Evolutionary conservation across 2,888 invertebrate genomes (phyloP).

Genomic region (Ochlodes sylvanus): DNA sequence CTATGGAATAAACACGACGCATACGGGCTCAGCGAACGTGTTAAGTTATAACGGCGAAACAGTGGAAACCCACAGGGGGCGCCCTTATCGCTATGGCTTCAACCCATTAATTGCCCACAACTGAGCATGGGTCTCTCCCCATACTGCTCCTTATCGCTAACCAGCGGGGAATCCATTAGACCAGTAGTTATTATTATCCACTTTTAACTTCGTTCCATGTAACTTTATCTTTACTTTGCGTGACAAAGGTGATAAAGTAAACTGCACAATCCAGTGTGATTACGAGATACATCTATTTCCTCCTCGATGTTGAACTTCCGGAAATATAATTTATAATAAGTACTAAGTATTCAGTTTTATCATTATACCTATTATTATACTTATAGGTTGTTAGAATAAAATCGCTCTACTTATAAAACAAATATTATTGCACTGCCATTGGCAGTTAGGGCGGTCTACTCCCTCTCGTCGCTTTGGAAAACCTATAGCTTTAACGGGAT

Average conservation of each 20-base stretch:
- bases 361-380: no score
- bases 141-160: not conserved
- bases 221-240: constrained; percentile 12
- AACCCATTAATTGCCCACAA: no score
- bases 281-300: constrained; percentile 10
- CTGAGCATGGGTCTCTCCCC: no score
- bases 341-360: no score
- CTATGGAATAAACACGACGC: no score
- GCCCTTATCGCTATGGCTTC: not conserved
- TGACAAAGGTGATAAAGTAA: constrained; percentile 16
- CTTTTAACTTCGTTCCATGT: not conserved
- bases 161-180: not conserved
- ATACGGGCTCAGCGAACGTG: no score
- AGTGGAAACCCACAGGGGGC: not conserved
- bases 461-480: no score
- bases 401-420: no score
- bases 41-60: not conserved
- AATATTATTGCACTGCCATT: no score
- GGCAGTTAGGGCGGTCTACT: no score
- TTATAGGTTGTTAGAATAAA: no score
- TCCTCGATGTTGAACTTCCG: constrained; percentile 8
- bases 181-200: not conserved
- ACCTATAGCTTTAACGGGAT: no score
- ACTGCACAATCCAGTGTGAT: constrained; percentile 2
- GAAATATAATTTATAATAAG: constrained; percentile 21